phyloP scores from a whole-genome alignment of 2,888 invertebrate genomes.

The Plutella xylostella region DNA sequence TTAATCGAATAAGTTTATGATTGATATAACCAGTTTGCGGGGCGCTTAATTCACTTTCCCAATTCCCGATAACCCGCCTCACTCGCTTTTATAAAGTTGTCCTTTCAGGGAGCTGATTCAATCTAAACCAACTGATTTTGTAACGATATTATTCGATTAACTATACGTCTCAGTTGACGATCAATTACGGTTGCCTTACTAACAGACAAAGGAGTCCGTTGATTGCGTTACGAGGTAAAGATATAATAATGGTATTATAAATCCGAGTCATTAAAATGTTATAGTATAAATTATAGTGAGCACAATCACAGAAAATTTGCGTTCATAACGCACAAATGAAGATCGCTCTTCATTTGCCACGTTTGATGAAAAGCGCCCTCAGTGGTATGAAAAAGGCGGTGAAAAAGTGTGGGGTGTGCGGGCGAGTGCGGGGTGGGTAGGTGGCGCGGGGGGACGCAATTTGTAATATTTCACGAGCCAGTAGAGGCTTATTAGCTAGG shows the following conservation, averaged over 20 bases:
- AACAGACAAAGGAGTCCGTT: too few relatives aligned
- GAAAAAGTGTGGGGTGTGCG: slow-evolving; percentile 39
- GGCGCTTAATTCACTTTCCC: slow-evolving; percentile 68
- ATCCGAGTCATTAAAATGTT: too few relatives aligned
- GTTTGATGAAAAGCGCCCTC: slow-evolving; percentile 40
- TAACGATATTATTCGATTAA: slow-evolving; percentile 49
- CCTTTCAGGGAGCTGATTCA: slow-evolving; percentile 63
- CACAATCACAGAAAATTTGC: neutral
- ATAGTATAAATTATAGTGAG: too few relatives aligned
- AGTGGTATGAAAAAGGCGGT: slow-evolving; percentile 45
- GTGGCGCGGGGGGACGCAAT: slow-evolving; percentile 43
- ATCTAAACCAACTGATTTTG: slow-evolving; percentile 50
- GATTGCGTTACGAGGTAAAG: too few relatives aligned
- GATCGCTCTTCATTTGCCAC: slow-evolving; percentile 36
- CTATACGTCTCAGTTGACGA: too few relatives aligned
- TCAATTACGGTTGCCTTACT: too few relatives aligned
- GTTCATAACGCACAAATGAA: neutral
- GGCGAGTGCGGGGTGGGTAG: slow-evolving; percentile 12
- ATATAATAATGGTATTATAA: too few relatives aligned
- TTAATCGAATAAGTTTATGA: slow-evolving; percentile 71
- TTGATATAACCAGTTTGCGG: slow-evolving; percentile 70
- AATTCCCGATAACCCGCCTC: slow-evolving; percentile 42
- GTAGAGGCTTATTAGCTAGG: slow-evolving; percentile 68
- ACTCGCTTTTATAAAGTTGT: slow-evolving; percentile 61
- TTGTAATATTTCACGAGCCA: slow-evolving; percentile 70